Conservation (phyloP, 2,888 invertebrate genomes). For the Cartodere bifasciata region DNA sequence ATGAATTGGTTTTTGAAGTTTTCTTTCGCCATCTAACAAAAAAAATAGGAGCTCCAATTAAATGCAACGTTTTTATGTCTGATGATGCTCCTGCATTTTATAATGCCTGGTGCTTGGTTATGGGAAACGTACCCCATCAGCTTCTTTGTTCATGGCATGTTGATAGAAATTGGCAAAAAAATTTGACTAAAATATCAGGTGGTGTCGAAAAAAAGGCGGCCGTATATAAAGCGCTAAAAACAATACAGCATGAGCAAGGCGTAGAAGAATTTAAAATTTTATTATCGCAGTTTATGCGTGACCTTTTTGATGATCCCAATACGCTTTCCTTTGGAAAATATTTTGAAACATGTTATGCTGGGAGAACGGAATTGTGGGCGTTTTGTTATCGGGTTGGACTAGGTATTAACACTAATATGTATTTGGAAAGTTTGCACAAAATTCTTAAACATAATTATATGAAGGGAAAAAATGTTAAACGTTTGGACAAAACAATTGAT, state of each 20-base stretch:
- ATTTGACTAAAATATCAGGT: constrained; percentile 15
- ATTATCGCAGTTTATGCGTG: constrained; percentile 7
- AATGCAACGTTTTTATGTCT: constrained; percentile 14
- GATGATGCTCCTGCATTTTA: constrained; percentile 16
- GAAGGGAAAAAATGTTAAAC: constrained; percentile 15
- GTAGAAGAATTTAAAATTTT: constrained; percentile 4
- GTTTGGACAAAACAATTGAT: constrained; percentile 13
- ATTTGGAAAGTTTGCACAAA: constrained; percentile 16
- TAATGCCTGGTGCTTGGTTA: constrained; percentile 16
- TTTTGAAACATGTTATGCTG: constrained; percentile 10
- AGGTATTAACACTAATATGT: constrained; percentile 18
- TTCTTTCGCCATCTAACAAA: constrained; percentile 9
- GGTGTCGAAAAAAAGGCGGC: constrained; percentile 12
- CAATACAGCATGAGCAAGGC: neutral
- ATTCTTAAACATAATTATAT: constrained; percentile 16
- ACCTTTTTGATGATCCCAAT: constrained; percentile 1
- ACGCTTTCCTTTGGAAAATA: constrained; percentile 10
- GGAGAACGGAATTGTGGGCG: constrained; percentile 11
- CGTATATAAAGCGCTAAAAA: constrained; percentile 14
- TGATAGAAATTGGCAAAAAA: constrained; percentile 14
- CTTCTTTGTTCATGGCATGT: constrained; percentile 18
- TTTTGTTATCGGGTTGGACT: constrained; percentile 14
- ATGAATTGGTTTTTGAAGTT: constrained; percentile 11
- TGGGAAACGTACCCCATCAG: constrained; percentile 8
- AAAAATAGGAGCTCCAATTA: constrained; percentile 6